Base-by-base conservation (phyloP, 2,797 vertebrate species). In the Sparidentex hasta region DNA sequence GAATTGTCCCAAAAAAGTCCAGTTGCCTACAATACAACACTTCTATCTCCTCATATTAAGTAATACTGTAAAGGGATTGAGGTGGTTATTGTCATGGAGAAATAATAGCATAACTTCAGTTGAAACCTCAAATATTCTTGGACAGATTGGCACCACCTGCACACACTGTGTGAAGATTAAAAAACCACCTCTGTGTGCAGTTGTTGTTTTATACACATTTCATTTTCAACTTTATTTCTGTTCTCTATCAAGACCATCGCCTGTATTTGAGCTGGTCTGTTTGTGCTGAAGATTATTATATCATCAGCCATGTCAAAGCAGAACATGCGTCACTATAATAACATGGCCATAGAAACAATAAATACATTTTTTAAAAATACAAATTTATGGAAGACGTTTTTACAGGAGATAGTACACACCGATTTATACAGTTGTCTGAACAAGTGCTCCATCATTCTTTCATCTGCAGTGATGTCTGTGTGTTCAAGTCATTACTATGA, bases 401-500 rank as follows among this genome's bases (percentile, higher is more conserved):
- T 18, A 41, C 57, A 38, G 55, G 59, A 74, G 23, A 77, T 21
- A 64, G 12, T 5, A 21, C n/a, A 76, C 17, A 43, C n/a, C 20
- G 11, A 11, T 75, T 61, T 27, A 66, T 65, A 47, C 23, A 46
- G 23, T 6, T 43, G 44, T 44, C 55, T 17, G n/a, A 17, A 3
- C 13, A 59, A 48, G 44, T 29, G 27, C 58, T 64, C 12, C 57
- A 46, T 84, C 67, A 64, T 57, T 69, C 29, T 65, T 70, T 65
- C 47, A 75, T 78, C 51, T 75, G 20, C 20, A 21, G 44, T 33
- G 52, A 25, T 57, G 57, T 57, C 51, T 18, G 20, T 27, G 2
- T 50, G 27, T 59, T 47, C 21, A 57, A 21, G 16, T 62, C 47
- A 71, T 78, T 70, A 41, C 23, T 55, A 76, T 65, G 41, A 84